Conservation (phyloP, 1,140 invertebrate species). For the Anoplophora glabripennis region DNA sequence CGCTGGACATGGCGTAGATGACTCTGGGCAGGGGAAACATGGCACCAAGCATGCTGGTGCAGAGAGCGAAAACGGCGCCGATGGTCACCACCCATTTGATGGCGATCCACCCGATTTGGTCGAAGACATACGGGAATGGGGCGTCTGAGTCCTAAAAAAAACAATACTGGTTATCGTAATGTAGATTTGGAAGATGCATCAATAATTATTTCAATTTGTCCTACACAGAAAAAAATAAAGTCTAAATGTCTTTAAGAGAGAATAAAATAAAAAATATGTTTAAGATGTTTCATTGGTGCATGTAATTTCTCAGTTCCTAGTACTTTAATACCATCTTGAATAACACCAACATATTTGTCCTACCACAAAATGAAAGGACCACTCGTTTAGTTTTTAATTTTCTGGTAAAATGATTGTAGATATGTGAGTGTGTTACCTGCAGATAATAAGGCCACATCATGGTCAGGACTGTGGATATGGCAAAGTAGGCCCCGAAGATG, state of each 20-base stretch:
- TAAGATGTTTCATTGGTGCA: no score
- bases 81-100: constrained; percentile 75
- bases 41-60: constrained; percentile 75
- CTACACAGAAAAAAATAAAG: no score
- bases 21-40: constrained; percentile 84
- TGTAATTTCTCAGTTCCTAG: no score
- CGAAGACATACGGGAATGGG: constrained; percentile 72
- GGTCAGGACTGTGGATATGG: constrained; percentile 82
- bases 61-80: constrained; percentile 74
- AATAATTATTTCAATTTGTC: not conserved
- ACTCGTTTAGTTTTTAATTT: no score
- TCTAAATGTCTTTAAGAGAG: no score
- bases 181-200: no score
- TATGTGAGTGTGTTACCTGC: constrained; percentile 56
- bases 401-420: no score
- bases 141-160: constrained; percentile 58
- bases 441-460: constrained; percentile 90
- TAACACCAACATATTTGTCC: no score
- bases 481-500: constrained; percentile 82
- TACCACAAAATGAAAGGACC: no score
- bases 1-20: constrained; percentile 83
- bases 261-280: no score
- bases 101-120: constrained; percentile 63
- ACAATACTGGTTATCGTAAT: not conserved
- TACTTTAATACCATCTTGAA: no score